These are phyloP conservation scores for Lissocephala sabroskyi DNA, from an alignment of 2,888 invertebrate species.

Conservation along the genomic window DNA sequence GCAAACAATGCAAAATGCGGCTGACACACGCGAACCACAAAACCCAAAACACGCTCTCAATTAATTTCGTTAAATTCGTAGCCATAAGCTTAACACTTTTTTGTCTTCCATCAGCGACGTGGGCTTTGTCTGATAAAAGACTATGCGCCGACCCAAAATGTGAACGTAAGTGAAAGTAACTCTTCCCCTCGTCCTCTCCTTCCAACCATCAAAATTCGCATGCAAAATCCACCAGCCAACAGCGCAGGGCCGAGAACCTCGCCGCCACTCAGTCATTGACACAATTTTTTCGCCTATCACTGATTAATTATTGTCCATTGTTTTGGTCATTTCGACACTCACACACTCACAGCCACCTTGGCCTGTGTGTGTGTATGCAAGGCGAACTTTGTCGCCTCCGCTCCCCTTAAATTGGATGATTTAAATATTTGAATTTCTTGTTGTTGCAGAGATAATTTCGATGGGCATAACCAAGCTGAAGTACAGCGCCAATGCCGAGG, in stretches of 20 bases:
- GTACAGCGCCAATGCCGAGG: conserved; percentile 75
- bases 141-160: conserved; percentile 82
- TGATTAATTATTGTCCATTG: neutral
- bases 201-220: no score
- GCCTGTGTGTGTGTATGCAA: no score
- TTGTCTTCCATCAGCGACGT: conserved; percentile 43
- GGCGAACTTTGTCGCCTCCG: no score
- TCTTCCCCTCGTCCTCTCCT: no score
- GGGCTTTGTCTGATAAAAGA: conserved; percentile 78
- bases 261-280: no score
- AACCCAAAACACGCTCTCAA: conserved; percentile 30
- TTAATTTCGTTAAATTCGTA: conserved; percentile 22
- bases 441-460: conserved; percentile 70
- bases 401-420: no score
- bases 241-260: no score
- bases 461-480: conserved; percentile 75
- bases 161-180: conserved; percentile 74
- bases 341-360: no score
- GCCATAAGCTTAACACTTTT: conserved; percentile 24
- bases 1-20: conserved; percentile 57
- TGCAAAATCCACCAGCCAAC: no score
- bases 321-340: no score
- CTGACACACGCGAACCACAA: conserved; percentile 32
- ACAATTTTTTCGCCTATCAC: no score
- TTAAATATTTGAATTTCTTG: no score